A percentile compares a stretch with the other conserved stretches of the same genome.
Evolutionary conservation across 2,113 vertebrate genomes (phyloP).

Genomic region (rabbit (Oryctolagus cuniculus)): DNA sequence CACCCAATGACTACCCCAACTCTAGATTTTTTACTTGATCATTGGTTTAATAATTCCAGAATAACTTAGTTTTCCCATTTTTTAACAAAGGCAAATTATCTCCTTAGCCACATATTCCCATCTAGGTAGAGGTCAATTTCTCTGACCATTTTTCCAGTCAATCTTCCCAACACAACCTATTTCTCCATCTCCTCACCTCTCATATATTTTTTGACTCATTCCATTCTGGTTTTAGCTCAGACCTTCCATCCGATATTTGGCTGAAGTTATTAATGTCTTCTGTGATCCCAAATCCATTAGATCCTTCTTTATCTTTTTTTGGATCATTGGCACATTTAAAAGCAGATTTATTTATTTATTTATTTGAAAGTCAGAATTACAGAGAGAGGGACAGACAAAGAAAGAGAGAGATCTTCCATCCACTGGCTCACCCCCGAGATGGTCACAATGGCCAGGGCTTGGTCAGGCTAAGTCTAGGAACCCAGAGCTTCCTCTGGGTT

Average conservation of each 20-base stretch:
- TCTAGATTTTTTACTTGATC: not conserved
- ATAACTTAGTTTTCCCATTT: not conserved
- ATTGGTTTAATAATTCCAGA: not conserved
- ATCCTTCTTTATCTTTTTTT: not conserved
- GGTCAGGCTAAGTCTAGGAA: too few relatives aligned
- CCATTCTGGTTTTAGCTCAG: not conserved
- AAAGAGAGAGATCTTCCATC: too few relatives aligned
- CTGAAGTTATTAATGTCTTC: not conserved
- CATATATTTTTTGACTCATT: not conserved
- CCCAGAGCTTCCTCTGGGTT: too few relatives aligned
- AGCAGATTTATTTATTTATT: too few relatives aligned
- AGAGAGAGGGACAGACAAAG: too few relatives aligned
- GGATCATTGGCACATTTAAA: not conserved
- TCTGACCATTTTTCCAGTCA: not conserved
- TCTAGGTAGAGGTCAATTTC: not conserved
- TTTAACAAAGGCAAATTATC: not conserved
- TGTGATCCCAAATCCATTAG: not conserved
- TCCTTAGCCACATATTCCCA: not conserved
- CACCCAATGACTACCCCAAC: too few relatives aligned
- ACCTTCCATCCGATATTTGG: not conserved
- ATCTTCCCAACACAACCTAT: not conserved
- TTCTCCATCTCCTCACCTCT: not conserved
- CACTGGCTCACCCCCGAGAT: too few relatives aligned
- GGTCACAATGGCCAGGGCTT: too few relatives aligned
- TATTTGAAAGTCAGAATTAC: too few relatives aligned